A percentile compares a stretch with the other conserved stretches of the same genome.
These are phyloP conservation scores for Galago senegalensis DNA, from an alignment of 2,797 vertebrate genomes.

Conservation along the genomic window DNA sequence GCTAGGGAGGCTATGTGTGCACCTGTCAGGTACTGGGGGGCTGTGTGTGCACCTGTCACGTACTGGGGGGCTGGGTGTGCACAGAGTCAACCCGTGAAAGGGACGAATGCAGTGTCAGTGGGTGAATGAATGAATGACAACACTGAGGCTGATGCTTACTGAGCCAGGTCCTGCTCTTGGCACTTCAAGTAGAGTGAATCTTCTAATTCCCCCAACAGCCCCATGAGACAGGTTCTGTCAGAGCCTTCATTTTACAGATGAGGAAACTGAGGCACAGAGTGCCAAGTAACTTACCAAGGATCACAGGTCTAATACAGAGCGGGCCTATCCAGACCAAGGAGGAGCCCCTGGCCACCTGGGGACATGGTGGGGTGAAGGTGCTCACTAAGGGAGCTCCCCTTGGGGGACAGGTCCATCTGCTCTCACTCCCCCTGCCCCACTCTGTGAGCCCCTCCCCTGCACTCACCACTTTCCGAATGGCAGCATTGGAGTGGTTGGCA, in stretches of 20 bases:
- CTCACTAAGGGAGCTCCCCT: not conserved
- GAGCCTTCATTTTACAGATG: not conserved
- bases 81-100: not conserved
- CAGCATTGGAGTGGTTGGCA: conserved; percentile 98
- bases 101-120: too few relatives aligned
- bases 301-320: not conserved
- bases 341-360: not conserved
- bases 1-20: not conserved
- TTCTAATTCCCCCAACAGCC: not conserved
- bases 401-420: rapidly evolving
- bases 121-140: not conserved
- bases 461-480: conserved; percentile 98
- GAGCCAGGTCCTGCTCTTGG: not conserved
- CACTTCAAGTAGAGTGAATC: not conserved
- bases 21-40: not conserved
- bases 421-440: too few relatives aligned
- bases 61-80: not conserved
- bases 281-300: not conserved
- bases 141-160: not conserved
- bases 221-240: not conserved
- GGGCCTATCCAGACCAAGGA: not conserved
- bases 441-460: not conserved
- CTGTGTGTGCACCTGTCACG: not conserved
- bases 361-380: not conserved
- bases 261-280: not conserved